These are phyloP conservation scores for Callospermophilus lateralis DNA, from an alignment of 2,113 vertebrate species.

Conservation along the genomic window DNA sequence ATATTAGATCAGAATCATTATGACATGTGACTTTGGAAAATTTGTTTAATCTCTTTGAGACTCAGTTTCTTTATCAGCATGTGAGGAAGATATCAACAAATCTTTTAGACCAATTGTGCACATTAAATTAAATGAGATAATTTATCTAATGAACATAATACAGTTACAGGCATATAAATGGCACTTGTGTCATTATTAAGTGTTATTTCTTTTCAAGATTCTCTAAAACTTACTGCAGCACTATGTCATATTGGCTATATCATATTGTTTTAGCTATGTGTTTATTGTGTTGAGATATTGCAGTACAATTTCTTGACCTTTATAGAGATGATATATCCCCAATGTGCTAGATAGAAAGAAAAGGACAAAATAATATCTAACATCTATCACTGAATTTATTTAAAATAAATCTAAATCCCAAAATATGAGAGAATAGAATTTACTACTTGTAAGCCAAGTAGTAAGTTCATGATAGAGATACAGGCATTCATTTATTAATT, in stretches of 20 bases:
- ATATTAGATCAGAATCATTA: background rate
- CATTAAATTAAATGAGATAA: background rate
- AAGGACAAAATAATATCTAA: background rate
- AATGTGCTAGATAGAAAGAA: background rate
- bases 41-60: background rate
- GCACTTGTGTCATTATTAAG: background rate
- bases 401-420: background rate
- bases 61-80: background rate
- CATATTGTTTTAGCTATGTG: background rate
- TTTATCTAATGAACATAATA: background rate
- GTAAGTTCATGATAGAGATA: background rate
- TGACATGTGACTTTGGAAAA: background rate
- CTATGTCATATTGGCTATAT: background rate
- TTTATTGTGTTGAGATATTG: background rate
- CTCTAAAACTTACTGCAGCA: background rate
- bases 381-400: background rate
- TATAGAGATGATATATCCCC: background rate
- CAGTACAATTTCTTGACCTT: background rate
- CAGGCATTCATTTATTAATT: background rate
- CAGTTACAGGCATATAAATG: background rate
- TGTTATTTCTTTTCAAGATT: background rate
- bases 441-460: background rate
- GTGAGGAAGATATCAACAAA: slow-evolving; percentile 23
- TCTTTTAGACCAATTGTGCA: background rate
- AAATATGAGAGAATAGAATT: background rate